A percentile compares a stretch with the other conserved stretches of the same genome.
Conservation (phyloP, 2,113 vertebrate species). For the Thymallus thymallus region DNA sequence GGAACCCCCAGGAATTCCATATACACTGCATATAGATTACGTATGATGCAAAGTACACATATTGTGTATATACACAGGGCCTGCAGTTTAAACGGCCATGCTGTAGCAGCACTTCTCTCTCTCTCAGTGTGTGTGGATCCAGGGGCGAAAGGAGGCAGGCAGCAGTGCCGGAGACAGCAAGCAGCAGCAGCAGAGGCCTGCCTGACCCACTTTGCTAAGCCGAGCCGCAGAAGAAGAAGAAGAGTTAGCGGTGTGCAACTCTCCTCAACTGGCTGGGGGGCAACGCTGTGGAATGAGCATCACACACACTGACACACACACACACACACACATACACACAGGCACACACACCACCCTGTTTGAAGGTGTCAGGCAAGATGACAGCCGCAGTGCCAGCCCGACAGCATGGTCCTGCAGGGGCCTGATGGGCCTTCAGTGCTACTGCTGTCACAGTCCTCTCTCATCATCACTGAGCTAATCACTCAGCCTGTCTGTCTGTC, state of each 20-base stretch:
- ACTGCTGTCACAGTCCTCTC: constrained; percentile 32
- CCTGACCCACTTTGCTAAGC: constrained; percentile 67
- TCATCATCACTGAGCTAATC: constrained; percentile 39
- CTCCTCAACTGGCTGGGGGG: too few relatives aligned
- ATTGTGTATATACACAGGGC: neutral
- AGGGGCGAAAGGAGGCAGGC: constrained; percentile 1
- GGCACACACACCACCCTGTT: neutral
- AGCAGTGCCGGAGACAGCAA: constrained; percentile 12
- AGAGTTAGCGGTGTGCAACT: constrained; percentile 27
- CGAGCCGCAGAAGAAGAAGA: constrained; percentile 31
- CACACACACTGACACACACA: constrained; percentile 1
- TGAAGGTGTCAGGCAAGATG: constrained; percentile 24
- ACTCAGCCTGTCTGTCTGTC: constrained; percentile 27
- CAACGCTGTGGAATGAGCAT: neutral
- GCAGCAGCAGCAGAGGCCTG: constrained; percentile 25
- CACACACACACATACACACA: too few relatives aligned
- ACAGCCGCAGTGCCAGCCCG: constrained; percentile 21
- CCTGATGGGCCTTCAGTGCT: neutral
- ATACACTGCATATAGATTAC: constrained; percentile 31
- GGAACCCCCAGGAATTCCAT: constrained; percentile 35
- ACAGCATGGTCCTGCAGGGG: constrained; percentile 10
- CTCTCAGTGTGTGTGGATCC: neutral
- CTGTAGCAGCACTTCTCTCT: neutral
- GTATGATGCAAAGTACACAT: neutral
- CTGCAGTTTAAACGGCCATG: neutral